Conservation (phyloP, 2,888 invertebrate species). For the Hirtodrosophila confusa region DNA sequence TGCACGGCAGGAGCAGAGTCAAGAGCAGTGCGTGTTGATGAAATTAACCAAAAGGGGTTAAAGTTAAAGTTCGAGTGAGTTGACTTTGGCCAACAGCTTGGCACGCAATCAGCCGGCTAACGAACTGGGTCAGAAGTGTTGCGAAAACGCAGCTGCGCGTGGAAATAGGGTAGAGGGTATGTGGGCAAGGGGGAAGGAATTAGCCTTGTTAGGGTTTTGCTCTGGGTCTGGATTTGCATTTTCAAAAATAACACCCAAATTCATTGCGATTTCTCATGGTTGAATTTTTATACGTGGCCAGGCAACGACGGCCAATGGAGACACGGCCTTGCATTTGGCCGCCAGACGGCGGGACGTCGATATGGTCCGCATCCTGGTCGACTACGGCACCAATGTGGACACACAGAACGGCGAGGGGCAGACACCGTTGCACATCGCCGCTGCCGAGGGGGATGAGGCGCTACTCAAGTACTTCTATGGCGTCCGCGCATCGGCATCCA, state of each 20-base stretch:
- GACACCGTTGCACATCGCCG: slow-evolving; percentile 97
- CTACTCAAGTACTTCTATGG: slow-evolving; percentile 98
- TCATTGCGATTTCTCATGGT: slow-evolving; percentile 29
- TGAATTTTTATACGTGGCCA: slow-evolving; percentile 71
- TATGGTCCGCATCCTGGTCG: slow-evolving; percentile 95
- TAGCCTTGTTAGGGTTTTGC: slow-evolving; percentile 40
- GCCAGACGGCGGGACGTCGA: slow-evolving; percentile 96
- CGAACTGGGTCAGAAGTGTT: slow-evolving; percentile 68
- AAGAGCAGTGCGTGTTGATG: slow-evolving; percentile 74
- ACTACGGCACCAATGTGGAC: slow-evolving; percentile 96
- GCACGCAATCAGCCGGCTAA: slow-evolving; percentile 72
- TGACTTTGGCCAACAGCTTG: slow-evolving; percentile 67
- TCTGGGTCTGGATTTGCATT: slow-evolving; percentile 59
- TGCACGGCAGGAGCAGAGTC: slow-evolving; percentile 41
- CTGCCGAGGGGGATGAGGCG: slow-evolving; percentile 97
- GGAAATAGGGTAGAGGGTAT: slow-evolving; percentile 7
- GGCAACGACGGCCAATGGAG: slow-evolving; percentile 93
- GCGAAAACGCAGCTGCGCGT: slow-evolving; percentile 64
- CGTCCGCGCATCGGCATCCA: slow-evolving; percentile 96
- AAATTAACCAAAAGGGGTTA: slow-evolving; percentile 73
- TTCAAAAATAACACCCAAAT: slow-evolving; percentile 51
- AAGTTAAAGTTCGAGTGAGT: slow-evolving; percentile 62
- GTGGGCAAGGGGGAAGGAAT: slow-evolving; percentile 16
- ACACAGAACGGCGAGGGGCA: slow-evolving; percentile 97
- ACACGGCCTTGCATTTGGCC: slow-evolving; percentile 97